A percentile compares a stretch with the other conserved stretches of the same genome.
Evolutionary conservation across 2,113 vertebrate genomes (phyloP).

Genomic region (Odocoileus hemionus): DNA sequence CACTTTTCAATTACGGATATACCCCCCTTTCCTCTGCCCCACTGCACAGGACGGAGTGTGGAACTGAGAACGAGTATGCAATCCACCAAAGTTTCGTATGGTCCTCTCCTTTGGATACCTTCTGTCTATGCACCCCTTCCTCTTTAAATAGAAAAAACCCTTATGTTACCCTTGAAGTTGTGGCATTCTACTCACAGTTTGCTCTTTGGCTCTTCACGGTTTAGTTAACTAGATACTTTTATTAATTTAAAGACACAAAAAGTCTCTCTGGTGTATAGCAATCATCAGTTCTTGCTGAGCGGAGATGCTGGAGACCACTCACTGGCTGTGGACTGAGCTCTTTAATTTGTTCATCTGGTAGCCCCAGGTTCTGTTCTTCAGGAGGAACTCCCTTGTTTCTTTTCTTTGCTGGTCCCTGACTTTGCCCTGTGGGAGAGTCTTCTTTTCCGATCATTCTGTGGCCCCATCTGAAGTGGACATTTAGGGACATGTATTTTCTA

Average conservation of each 20-base stretch:
- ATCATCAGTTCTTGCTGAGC: not conserved
- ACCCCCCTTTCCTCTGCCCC: not conserved
- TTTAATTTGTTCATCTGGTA: not conserved
- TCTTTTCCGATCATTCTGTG: not conserved
- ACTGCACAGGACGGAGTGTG: not conserved
- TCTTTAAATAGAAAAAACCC: not conserved
- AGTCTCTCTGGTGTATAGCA: not conserved
- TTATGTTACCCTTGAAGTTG: not conserved
- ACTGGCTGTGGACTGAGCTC: not conserved
- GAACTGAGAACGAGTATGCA: not conserved
- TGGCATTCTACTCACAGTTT: not conserved
- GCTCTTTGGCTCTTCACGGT: not conserved
- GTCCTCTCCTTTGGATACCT: not conserved
- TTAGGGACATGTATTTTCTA: not conserved
- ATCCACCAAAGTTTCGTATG: not conserved
- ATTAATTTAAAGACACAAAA: not conserved
- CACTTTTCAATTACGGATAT: not conserved
- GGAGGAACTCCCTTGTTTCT: not conserved
- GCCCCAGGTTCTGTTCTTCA: not conserved
- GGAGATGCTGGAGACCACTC: not conserved
- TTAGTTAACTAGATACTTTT: not conserved
- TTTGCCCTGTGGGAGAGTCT: not conserved
- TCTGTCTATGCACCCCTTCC: not conserved
- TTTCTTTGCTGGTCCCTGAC: not conserved
- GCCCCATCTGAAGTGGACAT: not conserved